Base-by-base conservation (phyloP, 2,113 vertebrate species). In the Microtus montanus region DNA sequence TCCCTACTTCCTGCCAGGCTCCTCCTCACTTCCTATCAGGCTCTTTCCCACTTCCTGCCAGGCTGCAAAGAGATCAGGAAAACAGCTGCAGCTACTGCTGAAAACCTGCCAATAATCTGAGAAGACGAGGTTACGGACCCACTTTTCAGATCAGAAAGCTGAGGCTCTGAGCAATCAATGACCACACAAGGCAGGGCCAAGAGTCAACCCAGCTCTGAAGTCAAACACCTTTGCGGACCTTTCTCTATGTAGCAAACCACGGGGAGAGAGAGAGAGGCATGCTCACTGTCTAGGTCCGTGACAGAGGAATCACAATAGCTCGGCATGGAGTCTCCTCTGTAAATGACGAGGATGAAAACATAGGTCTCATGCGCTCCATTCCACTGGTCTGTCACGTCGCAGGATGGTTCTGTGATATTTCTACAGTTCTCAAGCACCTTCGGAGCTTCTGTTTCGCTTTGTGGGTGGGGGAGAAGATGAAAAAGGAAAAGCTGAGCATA, bases 301-400 rank as follows among this genome's bases (percentile, higher is more conserved):
- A 71, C 2, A 6, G 4, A 58, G 11, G 0, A 0, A 5, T 0
- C 0, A 0, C 97, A 97, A 0, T 0, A 5, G 47, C 66, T 9
- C 41, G 68, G 0, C 5, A 6, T 0, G 0, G 71, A 1, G 22
- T 86, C 5, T 70, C 94, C 97, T 49, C 3, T 30, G 79, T 87
- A 8, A 8, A 90, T 97, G 24, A 92, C 30, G 14, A 98, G 52
- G 0, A 19, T 0, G 0, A 0, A 0, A 1, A 0, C 0, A 20
- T 98, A 98, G 0, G 0, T 1, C 4, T 12, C 0, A 0, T 0
- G 0, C 0, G 0, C 0, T 0, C 87, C 8, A 14, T 20, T 0
- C 93, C 98, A 97, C 41, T 96, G 80, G 1, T 96, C 74, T 30
- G 98, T 98, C 19, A 98, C 52, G 44, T 98, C 96, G 83, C 98